Percentiles rank a stretch among this genome's conserved stretches.
phyloP scores from a whole-genome alignment of 2,888 invertebrate species.

The Ceriagrion tenellum region DNA sequence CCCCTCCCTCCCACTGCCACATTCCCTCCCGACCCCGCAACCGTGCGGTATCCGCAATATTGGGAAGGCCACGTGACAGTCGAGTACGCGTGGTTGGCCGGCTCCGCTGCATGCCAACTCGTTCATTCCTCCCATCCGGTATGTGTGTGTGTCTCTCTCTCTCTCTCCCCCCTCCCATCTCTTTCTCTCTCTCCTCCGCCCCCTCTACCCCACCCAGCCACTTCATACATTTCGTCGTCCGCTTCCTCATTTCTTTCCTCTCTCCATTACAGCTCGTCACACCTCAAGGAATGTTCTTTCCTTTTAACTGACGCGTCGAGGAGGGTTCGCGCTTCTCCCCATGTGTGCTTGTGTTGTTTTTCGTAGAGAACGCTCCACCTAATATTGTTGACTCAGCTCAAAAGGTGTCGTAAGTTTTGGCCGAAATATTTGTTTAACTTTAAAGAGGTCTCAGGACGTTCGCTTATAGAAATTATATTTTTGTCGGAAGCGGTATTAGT shows the following conservation, averaged over 20 bases:
- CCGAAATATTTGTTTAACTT: too few relatives aligned
- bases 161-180: neutral
- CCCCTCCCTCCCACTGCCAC: neutral
- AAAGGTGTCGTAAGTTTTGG: too few relatives aligned
- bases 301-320: neutral
- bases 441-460: too few relatives aligned
- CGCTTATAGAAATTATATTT: too few relatives aligned
- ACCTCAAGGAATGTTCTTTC: neutral
- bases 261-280: neutral
- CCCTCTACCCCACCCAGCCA: neutral
- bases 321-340: neutral
- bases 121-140: neutral
- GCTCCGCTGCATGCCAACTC: neutral
- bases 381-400: too few relatives aligned
- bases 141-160: neutral
- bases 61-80: slow-evolving; percentile 11
- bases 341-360: too few relatives aligned
- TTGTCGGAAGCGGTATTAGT: too few relatives aligned
- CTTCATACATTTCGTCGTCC: neutral
- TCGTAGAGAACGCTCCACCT: too few relatives aligned
- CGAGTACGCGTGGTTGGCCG: neutral
- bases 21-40: neutral
- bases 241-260: neutral
- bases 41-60: slow-evolving; percentile 21
- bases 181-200: neutral